Conservation (phyloP, 2,888 invertebrate species). For the Ochropleura leucogaster region DNA sequence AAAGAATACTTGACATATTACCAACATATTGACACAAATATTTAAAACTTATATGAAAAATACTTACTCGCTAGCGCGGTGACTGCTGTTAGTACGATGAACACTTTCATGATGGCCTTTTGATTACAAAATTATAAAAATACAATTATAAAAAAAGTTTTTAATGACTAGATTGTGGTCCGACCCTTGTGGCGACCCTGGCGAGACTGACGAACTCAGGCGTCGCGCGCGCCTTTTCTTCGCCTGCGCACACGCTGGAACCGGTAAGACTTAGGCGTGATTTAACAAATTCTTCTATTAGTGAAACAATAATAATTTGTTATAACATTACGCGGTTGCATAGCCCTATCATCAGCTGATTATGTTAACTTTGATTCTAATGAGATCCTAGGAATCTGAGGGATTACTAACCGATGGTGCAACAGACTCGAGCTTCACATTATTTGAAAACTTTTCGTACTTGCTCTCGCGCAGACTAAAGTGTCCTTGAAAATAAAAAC, state of each 20-base stretch:
- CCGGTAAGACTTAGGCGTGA: slow-evolving; percentile 86
- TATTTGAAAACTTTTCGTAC: slow-evolving; percentile 37
- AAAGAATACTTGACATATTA: slow-evolving; percentile 10
- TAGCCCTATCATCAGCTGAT: slow-evolving; percentile 70
- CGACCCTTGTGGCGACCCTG: slow-evolving; percentile 86
- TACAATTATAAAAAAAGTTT: slow-evolving; percentile 71
- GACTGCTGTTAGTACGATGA: slow-evolving; percentile 86
- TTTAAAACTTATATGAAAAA: slow-evolving; percentile 46
- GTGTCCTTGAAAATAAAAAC: slow-evolving; percentile 56
- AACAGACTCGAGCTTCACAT: slow-evolving; percentile 14
- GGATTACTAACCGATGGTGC: slow-evolving; percentile 40
- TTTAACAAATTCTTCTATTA: slow-evolving; percentile 84
- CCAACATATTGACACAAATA: slow-evolving; percentile 42
- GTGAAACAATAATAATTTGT: slow-evolving; percentile 81
- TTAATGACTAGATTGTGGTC: slow-evolving; percentile 89
- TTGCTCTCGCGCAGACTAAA: slow-evolving; percentile 3
- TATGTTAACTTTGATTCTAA: slow-evolving; percentile 59
- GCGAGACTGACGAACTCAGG: slow-evolving; percentile 84
- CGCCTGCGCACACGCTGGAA: slow-evolving; percentile 82
- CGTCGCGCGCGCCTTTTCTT: slow-evolving; percentile 89
- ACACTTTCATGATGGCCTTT: slow-evolving; percentile 89
- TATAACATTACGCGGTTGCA: slow-evolving; percentile 70
- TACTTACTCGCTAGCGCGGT: slow-evolving; percentile 88
- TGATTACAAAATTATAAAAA: slow-evolving; percentile 77
- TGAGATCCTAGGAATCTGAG: slow-evolving; percentile 35